Evolutionary conservation across 2,113 vertebrate species (phyloP), one percentile per base, ranked within the genome.

Genomic region (Sceloporus undulatus): DNA sequence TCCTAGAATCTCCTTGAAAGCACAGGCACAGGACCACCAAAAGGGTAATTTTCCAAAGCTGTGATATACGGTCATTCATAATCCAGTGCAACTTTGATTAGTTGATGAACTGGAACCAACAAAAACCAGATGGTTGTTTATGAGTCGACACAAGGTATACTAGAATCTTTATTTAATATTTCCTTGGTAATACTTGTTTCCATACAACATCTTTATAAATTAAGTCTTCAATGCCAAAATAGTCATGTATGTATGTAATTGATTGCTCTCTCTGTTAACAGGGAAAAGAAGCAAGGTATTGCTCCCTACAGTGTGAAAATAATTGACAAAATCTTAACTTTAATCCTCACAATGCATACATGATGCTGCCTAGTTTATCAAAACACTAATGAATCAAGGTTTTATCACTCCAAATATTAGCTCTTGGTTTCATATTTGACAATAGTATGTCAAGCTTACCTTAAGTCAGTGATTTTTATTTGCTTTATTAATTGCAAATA

Each of bases 401-500:
- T 38, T 71, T 0, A 62, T 70, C 62, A 2, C 38, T 4, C 0
- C 48, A 42, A 40, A 19, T 77, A 29, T 40, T 78, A 74, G 18
- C 29, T 16, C 9, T 13, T 14, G 54, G 9, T 21, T 71, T 88
- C 0, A 38, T 48, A 85, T 52, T 88, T 79, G 16, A 77, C 0
- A n/a, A 75, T 48, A 70, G 90, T 88, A 62, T 0, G 5, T 48
- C 73, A 79, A 73, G 19, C 4, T 0, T 90, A 80, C 48, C 79
- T 71, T 74, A 3, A 71, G 54, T 23, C 34, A 89, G 5, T 0
- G 0, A 74, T 27, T 75, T 27, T 2, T 59, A 29, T 62, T 79
- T 0, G 80, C 77, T 5, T 52, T 89, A 90, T 82, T 85, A 16
- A 21, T 6, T 89, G 81, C n/a, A 91, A 74, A 5, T 59, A 73